Evolutionary conservation across 2,113 vertebrate species (phyloP).

Genomic region (Tragelaphus buxtoni): DNA sequence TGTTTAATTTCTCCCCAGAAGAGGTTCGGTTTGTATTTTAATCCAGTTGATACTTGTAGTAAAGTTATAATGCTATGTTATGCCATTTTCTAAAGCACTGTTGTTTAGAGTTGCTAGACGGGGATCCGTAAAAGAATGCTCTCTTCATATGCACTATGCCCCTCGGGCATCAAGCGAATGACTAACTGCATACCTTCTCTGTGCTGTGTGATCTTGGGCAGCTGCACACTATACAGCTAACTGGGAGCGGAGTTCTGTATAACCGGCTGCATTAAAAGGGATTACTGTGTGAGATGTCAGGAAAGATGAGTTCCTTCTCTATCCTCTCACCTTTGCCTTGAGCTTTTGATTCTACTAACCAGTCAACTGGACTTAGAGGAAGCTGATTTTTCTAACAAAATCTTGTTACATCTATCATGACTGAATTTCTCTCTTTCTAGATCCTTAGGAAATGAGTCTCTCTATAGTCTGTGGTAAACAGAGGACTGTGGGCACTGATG

Average conservation of each 20-base stretch:
- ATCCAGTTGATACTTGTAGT: neutral
- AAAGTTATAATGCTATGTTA: neutral
- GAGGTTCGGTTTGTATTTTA: neutral
- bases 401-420: neutral
- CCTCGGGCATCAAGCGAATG: neutral
- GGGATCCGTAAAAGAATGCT: neutral
- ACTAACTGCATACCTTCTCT: neutral
- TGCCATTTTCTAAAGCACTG: neutral
- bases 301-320: neutral
- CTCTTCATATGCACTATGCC: neutral
- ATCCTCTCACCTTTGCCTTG: neutral
- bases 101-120: neutral
- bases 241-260: neutral
- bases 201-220: neutral
- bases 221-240: neutral
- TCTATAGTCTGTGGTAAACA: neutral
- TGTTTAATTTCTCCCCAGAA: neutral
- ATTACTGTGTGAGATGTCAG: neutral
- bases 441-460: neutral
- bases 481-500: neutral
- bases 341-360: neutral
- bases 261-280: neutral
- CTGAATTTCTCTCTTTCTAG: neutral
- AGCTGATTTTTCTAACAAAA: slow-evolving; percentile 19
- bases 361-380: neutral